A percentile compares a stretch with the other conserved stretches of the same genome.
These are phyloP conservation scores for Scolopax bukidnonensis DNA, from an alignment of 2,797 vertebrate genomes.

Conservation along the genomic window DNA sequence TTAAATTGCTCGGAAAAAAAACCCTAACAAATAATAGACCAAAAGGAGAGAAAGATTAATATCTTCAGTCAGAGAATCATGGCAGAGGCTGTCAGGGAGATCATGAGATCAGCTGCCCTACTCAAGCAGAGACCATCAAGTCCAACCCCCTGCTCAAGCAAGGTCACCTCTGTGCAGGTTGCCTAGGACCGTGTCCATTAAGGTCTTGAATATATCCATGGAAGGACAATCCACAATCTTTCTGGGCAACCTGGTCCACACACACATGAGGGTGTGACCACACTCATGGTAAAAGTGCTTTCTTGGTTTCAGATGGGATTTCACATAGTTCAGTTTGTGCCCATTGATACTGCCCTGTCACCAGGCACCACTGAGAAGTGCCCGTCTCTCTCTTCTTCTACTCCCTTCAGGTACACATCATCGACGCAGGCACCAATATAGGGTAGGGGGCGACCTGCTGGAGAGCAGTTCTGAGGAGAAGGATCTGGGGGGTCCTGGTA, in stretches of 20 bases:
- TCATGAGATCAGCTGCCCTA: not conserved
- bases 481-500: too few species aligned
- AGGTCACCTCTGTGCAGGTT: not conserved
- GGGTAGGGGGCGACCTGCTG: too few species aligned
- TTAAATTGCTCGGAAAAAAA: not conserved
- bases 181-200: not conserved
- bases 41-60: not conserved
- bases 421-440: too few species aligned
- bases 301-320: not conserved
- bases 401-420: not conserved
- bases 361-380: not conserved
- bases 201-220: not conserved
- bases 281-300: not conserved
- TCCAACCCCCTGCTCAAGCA: not conserved
- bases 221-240: not conserved
- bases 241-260: not conserved
- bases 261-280: not conserved
- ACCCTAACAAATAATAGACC: not conserved
- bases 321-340: accelerated
- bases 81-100: not conserved
- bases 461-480: too few species aligned
- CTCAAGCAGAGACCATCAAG: not conserved
- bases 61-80: not conserved
- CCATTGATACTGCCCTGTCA: too few species aligned
- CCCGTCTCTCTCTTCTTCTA: not conserved